Conservation (phyloP, 2,888 invertebrate genomes). For the Brachyopa scutellaris region DNA sequence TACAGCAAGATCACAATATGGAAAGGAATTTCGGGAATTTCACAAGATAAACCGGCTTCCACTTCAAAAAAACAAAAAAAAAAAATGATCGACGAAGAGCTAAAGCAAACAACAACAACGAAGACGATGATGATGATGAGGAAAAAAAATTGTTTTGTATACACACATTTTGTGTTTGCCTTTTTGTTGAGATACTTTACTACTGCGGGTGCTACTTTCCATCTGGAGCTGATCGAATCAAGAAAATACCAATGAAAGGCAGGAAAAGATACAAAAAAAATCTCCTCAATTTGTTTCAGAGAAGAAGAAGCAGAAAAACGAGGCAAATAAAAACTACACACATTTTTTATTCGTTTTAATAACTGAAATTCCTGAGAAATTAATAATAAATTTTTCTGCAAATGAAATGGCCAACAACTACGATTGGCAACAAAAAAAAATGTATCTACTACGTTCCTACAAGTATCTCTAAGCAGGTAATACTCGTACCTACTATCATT, state of each 20-base stretch:
- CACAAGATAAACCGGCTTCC: slow-evolving; percentile 66
- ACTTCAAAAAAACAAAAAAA: no score
- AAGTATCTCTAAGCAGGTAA: slow-evolving; percentile 32
- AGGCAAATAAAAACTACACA: no score
- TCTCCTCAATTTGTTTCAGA: slow-evolving; percentile 33
- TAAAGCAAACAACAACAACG: slow-evolving; percentile 34
- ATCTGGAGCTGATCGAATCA: slow-evolving; percentile 56
- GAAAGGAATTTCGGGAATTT: slow-evolving; percentile 69
- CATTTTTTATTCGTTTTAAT: slow-evolving; percentile 18
- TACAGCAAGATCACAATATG: slow-evolving; percentile 66
- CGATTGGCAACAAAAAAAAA: slow-evolving; percentile 16
- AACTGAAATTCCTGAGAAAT: slow-evolving; percentile 40
- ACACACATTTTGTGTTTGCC: slow-evolving; percentile 40
- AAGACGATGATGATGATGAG: no score
- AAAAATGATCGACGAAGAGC: slow-evolving; percentile 47
- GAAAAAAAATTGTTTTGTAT: slow-evolving; percentile 47
- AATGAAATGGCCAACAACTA: slow-evolving; percentile 32
- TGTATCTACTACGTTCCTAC: slow-evolving; percentile 20
- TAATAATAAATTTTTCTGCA: slow-evolving; percentile 60
- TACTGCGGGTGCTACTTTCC: slow-evolving; percentile 67
- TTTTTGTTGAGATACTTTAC: slow-evolving; percentile 23
- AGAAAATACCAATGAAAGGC: slow-evolving; percentile 22
- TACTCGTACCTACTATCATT: slow-evolving; percentile 38
- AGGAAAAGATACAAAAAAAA: slow-evolving; percentile 5
- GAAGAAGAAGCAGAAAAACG: slow-evolving; percentile 17